These are phyloP conservation scores for Herminia tarsipennalis DNA, from an alignment of 2,888 invertebrate species.

Conservation along the genomic window DNA sequence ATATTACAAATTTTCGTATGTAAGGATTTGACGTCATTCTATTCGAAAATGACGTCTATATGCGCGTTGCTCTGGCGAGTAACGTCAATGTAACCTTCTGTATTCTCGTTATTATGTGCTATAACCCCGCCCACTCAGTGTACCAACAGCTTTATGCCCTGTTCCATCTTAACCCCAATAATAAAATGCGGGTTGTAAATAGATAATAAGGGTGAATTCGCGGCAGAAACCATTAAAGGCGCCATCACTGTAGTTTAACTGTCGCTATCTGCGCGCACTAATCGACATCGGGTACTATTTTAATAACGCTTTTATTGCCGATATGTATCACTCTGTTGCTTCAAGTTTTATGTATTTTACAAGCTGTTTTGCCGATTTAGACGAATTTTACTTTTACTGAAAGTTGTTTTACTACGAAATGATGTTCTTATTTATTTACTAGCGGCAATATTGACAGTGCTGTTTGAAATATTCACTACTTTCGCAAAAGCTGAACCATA, in stretches of 20 bases:
- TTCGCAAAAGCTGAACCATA: too few species aligned
- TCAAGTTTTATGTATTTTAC: conserved; percentile 28
- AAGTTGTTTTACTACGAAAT: not conserved
- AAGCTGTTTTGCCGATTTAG: conserved; percentile 7
- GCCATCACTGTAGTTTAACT: conserved; percentile 70
- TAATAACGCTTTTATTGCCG: conserved; percentile 65
- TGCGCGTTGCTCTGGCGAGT: too few species aligned
- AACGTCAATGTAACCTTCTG: too few species aligned
- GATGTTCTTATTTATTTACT: not conserved
- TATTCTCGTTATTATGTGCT: too few species aligned
- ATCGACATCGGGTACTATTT: conserved; percentile 69
- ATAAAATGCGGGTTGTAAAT: conserved; percentile 85
- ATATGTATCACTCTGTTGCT: conserved; percentile 39
- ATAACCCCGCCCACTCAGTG: conserved; percentile 68
- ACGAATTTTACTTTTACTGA: not conserved
- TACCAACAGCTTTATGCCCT: conserved; percentile 68
- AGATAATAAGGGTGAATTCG: conserved; percentile 81
- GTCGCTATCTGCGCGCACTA: conserved; percentile 67
- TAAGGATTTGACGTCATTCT: too few species aligned
- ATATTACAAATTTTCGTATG: too few species aligned
- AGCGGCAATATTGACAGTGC: not conserved
- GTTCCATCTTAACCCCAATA: conserved; percentile 83
- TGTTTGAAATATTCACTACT: too few species aligned
- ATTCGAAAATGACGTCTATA: too few species aligned
- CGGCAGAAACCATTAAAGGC: conserved; percentile 79